Evolutionary conservation across 2,888 invertebrate species (phyloP).

Genomic region (Podotricha telesiphe): DNA sequence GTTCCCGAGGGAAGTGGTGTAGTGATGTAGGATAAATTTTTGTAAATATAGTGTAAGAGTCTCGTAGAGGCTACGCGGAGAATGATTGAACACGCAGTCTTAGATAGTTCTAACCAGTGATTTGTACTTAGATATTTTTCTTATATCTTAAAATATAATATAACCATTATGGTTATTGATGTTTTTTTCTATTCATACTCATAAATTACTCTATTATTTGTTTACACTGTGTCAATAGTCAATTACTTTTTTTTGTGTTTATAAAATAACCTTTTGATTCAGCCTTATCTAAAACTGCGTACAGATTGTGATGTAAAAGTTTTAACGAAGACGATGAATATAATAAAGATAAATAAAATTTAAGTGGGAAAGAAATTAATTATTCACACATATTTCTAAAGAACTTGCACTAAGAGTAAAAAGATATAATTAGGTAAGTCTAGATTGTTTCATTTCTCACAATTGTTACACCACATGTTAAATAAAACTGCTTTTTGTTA

Average conservation of each 20-base stretch:
- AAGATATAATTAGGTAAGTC: slow-evolving; percentile 51
- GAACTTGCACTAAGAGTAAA: slow-evolving; percentile 68
- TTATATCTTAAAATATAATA: too few relatives aligned
- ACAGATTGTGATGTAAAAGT: slow-evolving; percentile 72
- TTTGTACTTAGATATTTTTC: slow-evolving; percentile 20
- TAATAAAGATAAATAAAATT: slow-evolving; percentile 57
- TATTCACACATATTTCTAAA: slow-evolving; percentile 73
- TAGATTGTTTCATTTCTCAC: slow-evolving; percentile 41
- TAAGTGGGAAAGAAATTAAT: slow-evolving; percentile 57
- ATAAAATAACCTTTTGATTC: not conserved
- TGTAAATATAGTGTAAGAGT: slow-evolving; percentile 61
- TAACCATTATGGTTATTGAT: too few relatives aligned
- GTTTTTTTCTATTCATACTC: too few relatives aligned
- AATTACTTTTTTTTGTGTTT: slow-evolving; percentile 23
- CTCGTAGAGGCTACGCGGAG: slow-evolving; percentile 75
- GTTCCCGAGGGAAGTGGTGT: slow-evolving; percentile 33
- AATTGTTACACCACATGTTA: slow-evolving; percentile 3
- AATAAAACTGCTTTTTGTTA: slow-evolving; percentile 7
- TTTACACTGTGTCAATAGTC: not conserved
- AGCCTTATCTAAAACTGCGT: slow-evolving; percentile 67
- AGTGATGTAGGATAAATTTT: slow-evolving; percentile 38
- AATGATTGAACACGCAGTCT: slow-evolving; percentile 68
- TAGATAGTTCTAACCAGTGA: slow-evolving; percentile 52
- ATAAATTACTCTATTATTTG: too few relatives aligned
- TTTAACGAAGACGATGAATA: slow-evolving; percentile 63